These are phyloP conservation scores for Diabrotica balteata DNA, from an alignment of 2,888 invertebrate genomes.

Conservation along the genomic window DNA sequence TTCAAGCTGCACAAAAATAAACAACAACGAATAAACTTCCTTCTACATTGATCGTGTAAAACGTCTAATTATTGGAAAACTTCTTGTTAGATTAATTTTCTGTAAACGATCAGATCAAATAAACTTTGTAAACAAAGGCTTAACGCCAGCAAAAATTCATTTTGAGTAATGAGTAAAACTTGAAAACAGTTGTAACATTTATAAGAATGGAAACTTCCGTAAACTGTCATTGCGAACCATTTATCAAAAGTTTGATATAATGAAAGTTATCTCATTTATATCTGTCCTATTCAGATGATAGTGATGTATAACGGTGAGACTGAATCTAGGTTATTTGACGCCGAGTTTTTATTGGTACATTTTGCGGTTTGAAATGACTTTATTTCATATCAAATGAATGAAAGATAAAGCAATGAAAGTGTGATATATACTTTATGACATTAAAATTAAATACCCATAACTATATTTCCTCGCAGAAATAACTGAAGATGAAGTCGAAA, in stretches of 20 bases:
- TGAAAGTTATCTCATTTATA: conserved; percentile 35
- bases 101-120: conserved; percentile 1
- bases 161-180: conserved; percentile 19
- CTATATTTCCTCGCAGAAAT: no score
- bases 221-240: conserved; percentile 29
- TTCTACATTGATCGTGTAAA: not conserved
- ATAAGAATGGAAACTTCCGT: conserved; percentile 30
- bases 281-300: conserved; percentile 20
- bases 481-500: no score
- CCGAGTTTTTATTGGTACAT: not conserved
- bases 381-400: no score
- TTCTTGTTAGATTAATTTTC: conserved; percentile 16
- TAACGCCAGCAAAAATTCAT: conserved; percentile 17
- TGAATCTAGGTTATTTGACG: not conserved
- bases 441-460: no score
- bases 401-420: no score
- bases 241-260: conserved; percentile 35
- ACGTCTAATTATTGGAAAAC: conserved; percentile 4
- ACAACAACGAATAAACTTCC: not conserved
- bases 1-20: not conserved
- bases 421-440: no score
- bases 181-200: conserved; percentile 28
- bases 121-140: conserved; percentile 20
- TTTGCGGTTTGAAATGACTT: no score
- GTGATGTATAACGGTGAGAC: conserved; percentile 9